phyloP scores from a whole-genome alignment of 2,113 vertebrate genomes.

The Oryzias celebensis region DNA sequence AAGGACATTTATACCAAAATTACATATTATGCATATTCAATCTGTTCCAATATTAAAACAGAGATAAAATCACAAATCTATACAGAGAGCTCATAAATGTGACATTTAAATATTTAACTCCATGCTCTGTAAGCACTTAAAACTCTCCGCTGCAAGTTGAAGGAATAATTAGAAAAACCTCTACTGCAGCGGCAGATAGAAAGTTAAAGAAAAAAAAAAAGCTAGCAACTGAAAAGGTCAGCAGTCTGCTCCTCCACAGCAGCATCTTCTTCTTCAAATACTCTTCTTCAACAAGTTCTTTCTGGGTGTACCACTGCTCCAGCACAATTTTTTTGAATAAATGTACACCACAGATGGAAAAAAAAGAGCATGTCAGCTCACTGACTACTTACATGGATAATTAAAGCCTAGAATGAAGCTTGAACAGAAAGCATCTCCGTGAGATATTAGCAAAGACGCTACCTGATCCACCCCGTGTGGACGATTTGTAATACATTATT shows the following conservation, averaged over 20 bases:
- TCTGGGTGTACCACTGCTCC: not conserved
- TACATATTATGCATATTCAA: slow-evolving; percentile 43
- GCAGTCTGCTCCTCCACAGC: slow-evolving; percentile 5
- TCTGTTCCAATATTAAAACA: slow-evolving; percentile 53
- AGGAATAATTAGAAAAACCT: slow-evolving; percentile 36
- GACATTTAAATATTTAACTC: slow-evolving; percentile 37
- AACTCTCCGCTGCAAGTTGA: slow-evolving; percentile 13
- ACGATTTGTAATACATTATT: slow-evolving; percentile 65
- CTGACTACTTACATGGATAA: slow-evolving; percentile 19
- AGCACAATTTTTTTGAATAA: not conserved
- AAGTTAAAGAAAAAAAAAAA: slow-evolving; percentile 1
- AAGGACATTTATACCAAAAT: slow-evolving; percentile 43
- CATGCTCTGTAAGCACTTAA: slow-evolving; percentile 45
- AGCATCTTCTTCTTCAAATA: not conserved
- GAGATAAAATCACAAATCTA: slow-evolving; percentile 54
- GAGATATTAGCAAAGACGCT: slow-evolving; percentile 24
- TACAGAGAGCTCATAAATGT: slow-evolving; percentile 17
- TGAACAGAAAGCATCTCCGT: slow-evolving; percentile 21
- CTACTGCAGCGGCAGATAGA: slow-evolving; percentile 14
- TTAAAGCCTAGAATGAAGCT: slow-evolving; percentile 30
- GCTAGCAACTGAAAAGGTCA: slow-evolving; percentile 37
- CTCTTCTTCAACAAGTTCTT: slow-evolving; percentile 7
- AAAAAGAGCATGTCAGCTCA: slow-evolving; percentile 4
- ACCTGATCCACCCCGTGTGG: slow-evolving; percentile 40
- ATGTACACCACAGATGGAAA: not conserved